These are phyloP conservation scores for Oreocharis arfaki DNA, from an alignment of 2,113 vertebrate genomes.

Conservation along the genomic window DNA sequence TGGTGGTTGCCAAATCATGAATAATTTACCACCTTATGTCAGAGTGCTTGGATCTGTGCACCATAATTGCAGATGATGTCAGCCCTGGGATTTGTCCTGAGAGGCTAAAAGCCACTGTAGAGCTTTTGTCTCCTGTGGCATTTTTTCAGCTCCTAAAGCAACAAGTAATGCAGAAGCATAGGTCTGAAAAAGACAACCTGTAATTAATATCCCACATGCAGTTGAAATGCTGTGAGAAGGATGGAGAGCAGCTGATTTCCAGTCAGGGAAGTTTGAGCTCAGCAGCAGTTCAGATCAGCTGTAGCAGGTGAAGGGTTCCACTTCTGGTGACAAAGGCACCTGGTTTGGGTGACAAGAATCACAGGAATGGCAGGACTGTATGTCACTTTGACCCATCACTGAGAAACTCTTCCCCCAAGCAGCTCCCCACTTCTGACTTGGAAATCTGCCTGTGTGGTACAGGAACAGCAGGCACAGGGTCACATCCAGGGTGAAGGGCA, in stretches of 20 bases:
- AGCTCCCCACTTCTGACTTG: neutral
- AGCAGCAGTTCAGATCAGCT: neutral
- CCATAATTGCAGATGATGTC: conserved; percentile 61
- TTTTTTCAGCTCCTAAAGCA: conserved; percentile 40
- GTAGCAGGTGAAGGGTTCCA: neutral
- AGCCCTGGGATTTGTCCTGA: conserved; percentile 43
- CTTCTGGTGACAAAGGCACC: neutral
- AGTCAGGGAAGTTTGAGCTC: neutral
- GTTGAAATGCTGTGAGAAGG: neutral
- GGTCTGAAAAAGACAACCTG: neutral
- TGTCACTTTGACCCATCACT: neutral
- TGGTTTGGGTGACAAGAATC: neutral
- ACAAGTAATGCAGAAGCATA: conserved; percentile 6
- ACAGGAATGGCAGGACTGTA: neutral
- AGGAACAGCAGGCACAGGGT: neutral
- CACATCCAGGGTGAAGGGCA: neutral
- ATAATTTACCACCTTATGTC: conserved; percentile 57
- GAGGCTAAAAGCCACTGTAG: conserved; percentile 26
- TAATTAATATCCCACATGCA: conserved; percentile 26
- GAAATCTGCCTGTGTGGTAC: neutral
- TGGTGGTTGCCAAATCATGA: conserved; percentile 24
- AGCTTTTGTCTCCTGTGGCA: conserved; percentile 9
- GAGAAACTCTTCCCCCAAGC: neutral
- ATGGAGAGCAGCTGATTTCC: neutral
- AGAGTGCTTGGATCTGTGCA: conserved; percentile 17